phyloP scores from a whole-genome alignment of 2,888 invertebrate species.

The Diarsia dahlii region DNA sequence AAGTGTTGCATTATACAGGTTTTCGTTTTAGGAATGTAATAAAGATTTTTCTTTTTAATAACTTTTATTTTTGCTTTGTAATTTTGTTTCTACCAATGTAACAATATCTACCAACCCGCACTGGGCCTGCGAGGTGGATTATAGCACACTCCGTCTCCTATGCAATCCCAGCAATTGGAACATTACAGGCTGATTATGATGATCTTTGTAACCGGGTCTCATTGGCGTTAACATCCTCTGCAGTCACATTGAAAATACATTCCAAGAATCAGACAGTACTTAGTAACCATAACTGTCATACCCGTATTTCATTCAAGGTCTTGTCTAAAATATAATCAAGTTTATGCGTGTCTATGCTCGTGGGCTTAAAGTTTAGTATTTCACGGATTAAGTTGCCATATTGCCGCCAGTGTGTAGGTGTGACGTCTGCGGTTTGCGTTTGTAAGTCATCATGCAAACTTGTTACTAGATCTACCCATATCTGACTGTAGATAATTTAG shows the following conservation, averaged over 20 bases:
- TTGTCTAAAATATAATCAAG: conserved; percentile 5
- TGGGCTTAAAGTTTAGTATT: conserved; percentile 7
- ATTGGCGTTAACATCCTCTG: too few relatives aligned
- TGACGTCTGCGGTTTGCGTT: conserved; percentile 46
- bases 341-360: not conserved
- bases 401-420: not conserved
- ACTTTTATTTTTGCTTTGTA: not conserved
- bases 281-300: not conserved
- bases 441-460: conserved; percentile 39
- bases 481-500: not conserved
- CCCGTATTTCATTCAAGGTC: not conserved
- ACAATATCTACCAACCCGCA: not conserved
- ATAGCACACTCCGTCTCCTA: too few relatives aligned
- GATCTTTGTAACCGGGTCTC: too few relatives aligned
- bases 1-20: not conserved
- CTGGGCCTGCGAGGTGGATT: too few relatives aligned
- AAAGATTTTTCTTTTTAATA: not conserved
- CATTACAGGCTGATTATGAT: too few relatives aligned
- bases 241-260: too few relatives aligned
- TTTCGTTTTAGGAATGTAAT: not conserved
- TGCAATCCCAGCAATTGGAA: too few relatives aligned
- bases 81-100: not conserved
- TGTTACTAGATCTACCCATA: not conserved
- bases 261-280: not conserved
- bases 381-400: conserved; percentile 1